Base-by-base conservation (phyloP, 2,797 vertebrate species). In the Halcyon smyrnensis region DNA sequence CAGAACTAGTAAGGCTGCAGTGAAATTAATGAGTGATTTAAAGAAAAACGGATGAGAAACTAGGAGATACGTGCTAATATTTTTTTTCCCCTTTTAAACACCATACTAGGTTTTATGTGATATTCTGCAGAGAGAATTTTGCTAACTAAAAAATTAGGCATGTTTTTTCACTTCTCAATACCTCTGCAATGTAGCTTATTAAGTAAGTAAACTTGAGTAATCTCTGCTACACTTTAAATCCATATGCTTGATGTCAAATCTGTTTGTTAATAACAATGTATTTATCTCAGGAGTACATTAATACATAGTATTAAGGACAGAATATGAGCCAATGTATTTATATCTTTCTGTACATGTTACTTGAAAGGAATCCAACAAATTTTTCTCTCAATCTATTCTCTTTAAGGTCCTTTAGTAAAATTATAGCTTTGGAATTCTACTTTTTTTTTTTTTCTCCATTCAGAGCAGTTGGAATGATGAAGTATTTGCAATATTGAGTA, bases 351-450 rank as follows among this genome's bases (percentile, higher is more conserved):
- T 69, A 56, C 16, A 17, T 51, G 69, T 64, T 32, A 4, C 56
- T 87, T 96, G 84, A 88, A 91, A 89, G 18, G 36, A 63, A 67
- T 94, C 63, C 84, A 87, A 32, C 27, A 71, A 63, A 86, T 69
- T 82, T 63, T 76, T 89, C 59, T 87, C 59, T 84, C 51, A 77
- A 91, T 46, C 73, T 50, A 57, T 84, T 92, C 48, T 68, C 69
- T 86, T 89, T 73, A 68, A 93, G 21, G 27, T 65, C 45, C 41
- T 76, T 69, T 5, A 6, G 46, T 77, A 87, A 87, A 92, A 76
- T 37, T 60, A 9, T 36, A 19, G 56, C 45, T 94, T 95, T 54
- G 65, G 54, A 89, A 95, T 48, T 77, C 54, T 53, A n/a, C 32
- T 81, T 91, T 30, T 17, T 25, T 27, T 36, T 53, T 28, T 37